These are phyloP conservation scores for Dryomyza anilis DNA, from an alignment of 2,888 invertebrate genomes.

Conservation along the genomic window DNA sequence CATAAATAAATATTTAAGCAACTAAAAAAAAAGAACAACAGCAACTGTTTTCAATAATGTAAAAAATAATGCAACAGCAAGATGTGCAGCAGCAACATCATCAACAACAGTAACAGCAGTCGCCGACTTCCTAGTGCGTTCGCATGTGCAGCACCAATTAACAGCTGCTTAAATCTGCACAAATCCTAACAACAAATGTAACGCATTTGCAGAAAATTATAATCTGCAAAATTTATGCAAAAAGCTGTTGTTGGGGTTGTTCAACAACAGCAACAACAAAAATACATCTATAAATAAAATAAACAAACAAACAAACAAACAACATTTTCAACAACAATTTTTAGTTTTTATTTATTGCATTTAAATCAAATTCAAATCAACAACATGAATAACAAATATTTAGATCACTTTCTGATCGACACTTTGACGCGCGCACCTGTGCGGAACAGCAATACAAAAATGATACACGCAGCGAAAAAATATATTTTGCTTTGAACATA, in stretches of 20 bases:
- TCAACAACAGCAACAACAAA: background rate
- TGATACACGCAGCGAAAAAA: too few relatives aligned
- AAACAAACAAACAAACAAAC: background rate
- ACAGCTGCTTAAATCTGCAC: slow-evolving; percentile 43
- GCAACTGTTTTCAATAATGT: too few relatives aligned
- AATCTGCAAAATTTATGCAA: slow-evolving; percentile 18
- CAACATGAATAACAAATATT: too few relatives aligned
- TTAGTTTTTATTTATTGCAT: too few relatives aligned
- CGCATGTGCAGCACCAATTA: slow-evolving; percentile 52
- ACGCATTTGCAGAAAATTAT: background rate
- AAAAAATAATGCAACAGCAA: background rate
- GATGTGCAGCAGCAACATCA: background rate
- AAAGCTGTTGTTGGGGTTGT: background rate
- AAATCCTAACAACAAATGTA: background rate
- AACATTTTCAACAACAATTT: background rate
- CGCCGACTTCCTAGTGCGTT: slow-evolving; percentile 25
- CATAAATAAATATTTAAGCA: too few relatives aligned
- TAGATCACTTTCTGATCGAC: too few relatives aligned
- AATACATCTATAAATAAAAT: background rate
- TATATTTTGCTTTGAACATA: too few relatives aligned
- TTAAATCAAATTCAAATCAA: too few relatives aligned
- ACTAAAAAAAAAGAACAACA: too few relatives aligned
- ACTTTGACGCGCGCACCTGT: too few relatives aligned
- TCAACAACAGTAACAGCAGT: background rate
- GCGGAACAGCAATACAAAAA: too few relatives aligned